Base-by-base conservation (phyloP, 2,797 vertebrate genomes). In the Melanotaenia boesemani region DNA sequence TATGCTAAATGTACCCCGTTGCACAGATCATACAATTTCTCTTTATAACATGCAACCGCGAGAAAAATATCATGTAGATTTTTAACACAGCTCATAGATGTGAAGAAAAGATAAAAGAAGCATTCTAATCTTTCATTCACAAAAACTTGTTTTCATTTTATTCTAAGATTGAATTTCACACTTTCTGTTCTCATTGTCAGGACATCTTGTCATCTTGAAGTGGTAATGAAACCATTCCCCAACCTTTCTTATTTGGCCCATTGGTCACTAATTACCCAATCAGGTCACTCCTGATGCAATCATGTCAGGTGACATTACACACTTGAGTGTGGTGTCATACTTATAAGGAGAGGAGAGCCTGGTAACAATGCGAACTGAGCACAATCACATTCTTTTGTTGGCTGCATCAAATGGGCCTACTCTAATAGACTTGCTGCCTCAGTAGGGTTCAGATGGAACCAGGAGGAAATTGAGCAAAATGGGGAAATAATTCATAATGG, bases 261-360 rank as follows among this genome's bases (percentile, higher is more conserved):
- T 73, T 84, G 67, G 57, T 63, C 62, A 50, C 70, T 82, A 73
- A 88, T 83, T 70, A 76, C 76, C 41, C 3, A 2, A 41, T 67
- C 61, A 34, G 46, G 39, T 70, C 44, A 52, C 52, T 72, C 24
- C 60, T 56, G 48, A 74, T 70, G 74, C 82, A 82, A 83, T 83
- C 64, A 52, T 57, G 68, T 71, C n/a, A 34, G 82, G 76, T 88
- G 92, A 93, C 91, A 90, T 93, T 81, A 81, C 92, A 88, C 86
- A 61, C 73, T 39, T 5, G 10, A 68, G 79, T 74, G 80, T 78
- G 79, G 77, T 81, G 86, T 85, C 79, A 83, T 16, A 76, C 72
- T 28, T 36, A 74, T 74, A 62, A 57, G 46, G 65, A 39, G 59
- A 7, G 0, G 59, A 83, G 74, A 22, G 28, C 46, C 13, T 12